phyloP scores from a whole-genome alignment of 1,140 invertebrate species.

The Alviniconcha marisindica region DNA sequence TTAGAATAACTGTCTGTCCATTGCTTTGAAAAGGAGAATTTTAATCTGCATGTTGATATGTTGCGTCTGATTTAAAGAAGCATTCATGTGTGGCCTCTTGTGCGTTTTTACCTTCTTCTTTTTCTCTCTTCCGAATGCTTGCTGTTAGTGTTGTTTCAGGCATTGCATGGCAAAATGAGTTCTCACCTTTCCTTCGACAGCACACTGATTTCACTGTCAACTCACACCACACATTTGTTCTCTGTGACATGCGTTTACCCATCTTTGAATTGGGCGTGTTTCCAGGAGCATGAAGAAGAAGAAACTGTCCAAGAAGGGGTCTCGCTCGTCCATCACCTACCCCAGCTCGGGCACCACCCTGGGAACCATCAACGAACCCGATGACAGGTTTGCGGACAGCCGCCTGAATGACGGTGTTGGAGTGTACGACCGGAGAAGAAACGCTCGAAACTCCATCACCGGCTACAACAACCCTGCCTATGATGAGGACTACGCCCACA shows the following conservation, averaged over 20 bases:
- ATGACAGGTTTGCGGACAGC: no score
- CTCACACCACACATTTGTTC: no score
- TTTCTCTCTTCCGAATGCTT: background rate
- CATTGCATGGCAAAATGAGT: background rate
- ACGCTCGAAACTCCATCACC: background rate
- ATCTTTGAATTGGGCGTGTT: background rate
- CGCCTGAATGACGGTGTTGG: background rate
- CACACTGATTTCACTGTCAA: background rate
- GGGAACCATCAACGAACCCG: background rate
- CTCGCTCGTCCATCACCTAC: conserved; percentile 15
- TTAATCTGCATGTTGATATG: no score
- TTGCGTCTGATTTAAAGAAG: no score
- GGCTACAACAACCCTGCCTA: conserved; percentile 1
- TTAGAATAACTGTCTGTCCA: no score
- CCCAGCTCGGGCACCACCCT: conserved; percentile 8
- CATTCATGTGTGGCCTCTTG: background rate
- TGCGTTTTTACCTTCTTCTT: background rate
- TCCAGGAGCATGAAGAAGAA: conserved; percentile 29
- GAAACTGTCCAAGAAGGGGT: conserved; percentile 21
- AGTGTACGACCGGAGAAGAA: background rate
- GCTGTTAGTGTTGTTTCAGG: no score
- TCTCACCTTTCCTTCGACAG: background rate
- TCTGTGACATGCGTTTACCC: background rate
- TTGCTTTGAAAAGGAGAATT: no score
- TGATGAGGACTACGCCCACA: background rate